Evolutionary conservation across 2,797 vertebrate species (phyloP), one percentile per base, ranked within the genome.

Genomic region (Siniperca scherzeri): DNA sequence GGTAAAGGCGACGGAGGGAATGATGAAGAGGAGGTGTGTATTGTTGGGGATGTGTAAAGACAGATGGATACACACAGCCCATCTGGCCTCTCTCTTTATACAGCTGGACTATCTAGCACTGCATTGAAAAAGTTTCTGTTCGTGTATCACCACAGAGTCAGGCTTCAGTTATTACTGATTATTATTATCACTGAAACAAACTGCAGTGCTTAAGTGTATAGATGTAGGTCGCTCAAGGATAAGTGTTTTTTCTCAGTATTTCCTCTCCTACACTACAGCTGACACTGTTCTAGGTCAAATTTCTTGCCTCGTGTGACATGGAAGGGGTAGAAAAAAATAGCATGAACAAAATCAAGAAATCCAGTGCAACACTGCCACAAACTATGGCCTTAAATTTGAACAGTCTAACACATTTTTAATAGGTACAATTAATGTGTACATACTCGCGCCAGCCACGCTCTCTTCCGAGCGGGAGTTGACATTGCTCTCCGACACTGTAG

Each of bases 11-110:
- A 76, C 40, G 16, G 60, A 42, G 69, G 48, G 46, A 55, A 61
- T 57, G 70, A 87, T 82, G 81, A 88, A 81, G 81, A 78, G 81
- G 62, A 75, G 60, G 70, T 38, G 74, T 64, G 84, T 36, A 48
- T 64, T 74, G 78, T 56, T 64, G 50, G 30, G 68, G 83, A 68
- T 67, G 83, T 75, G 73, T 82, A 81, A 72, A 77, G 85, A 85
- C 87, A 89, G 89, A 88, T 86, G 84, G 82, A 81, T 74, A 72
- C 84, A 78, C 62, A 48, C 82, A 65, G 75, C 76, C 86, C 87
- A 86, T 89, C 87, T 89, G 88, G 80, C 72, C 77, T 68, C 75
- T 61, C 61, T 84, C 57, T 70, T 72, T 42, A n/a, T 74, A 59
- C 81, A 85, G 82, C 80, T 85, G 82, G 72, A 65, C 79, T 56